phyloP scores from a whole-genome alignment of 1,140 invertebrate species.

The Belonocnema kinseyi region DNA sequence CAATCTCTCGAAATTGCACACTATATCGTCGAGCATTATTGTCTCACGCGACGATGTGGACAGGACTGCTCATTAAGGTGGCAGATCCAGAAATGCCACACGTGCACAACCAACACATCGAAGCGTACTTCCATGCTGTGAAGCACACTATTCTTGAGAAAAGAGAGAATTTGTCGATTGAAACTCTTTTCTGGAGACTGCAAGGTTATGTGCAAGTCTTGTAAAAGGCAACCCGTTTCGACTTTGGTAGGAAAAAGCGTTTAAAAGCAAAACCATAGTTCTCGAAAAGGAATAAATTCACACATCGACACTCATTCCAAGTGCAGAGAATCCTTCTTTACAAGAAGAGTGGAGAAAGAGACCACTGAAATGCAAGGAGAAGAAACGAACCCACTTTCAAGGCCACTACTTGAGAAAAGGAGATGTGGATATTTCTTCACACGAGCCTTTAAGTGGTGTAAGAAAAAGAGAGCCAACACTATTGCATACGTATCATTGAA shows the following conservation, averaged over 20 bases:
- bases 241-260: neutral
- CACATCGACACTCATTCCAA: neutral
- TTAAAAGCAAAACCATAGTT: neutral
- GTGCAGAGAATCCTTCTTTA: neutral
- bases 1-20: conserved; percentile 14
- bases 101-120: conserved; percentile 39
- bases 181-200: neutral
- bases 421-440: no score
- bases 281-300: no score
- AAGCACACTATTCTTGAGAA: conserved; percentile 28
- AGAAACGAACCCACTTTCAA: neutral
- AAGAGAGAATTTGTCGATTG: neutral
- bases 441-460: no score
- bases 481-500: no score
- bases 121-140: conserved; percentile 38
- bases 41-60: conserved; percentile 39
- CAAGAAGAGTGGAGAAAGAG: neutral
- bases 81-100: conserved; percentile 30
- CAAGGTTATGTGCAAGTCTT: neutral
- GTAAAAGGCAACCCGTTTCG: neutral
- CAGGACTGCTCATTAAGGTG: conserved; percentile 25
- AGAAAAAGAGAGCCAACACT: no score
- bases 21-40: conserved; percentile 37
- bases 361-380: neutral
- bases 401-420: neutral